Evolutionary conservation across 2,888 invertebrate genomes (phyloP).

Genomic region (Prenolepis imparis): DNA sequence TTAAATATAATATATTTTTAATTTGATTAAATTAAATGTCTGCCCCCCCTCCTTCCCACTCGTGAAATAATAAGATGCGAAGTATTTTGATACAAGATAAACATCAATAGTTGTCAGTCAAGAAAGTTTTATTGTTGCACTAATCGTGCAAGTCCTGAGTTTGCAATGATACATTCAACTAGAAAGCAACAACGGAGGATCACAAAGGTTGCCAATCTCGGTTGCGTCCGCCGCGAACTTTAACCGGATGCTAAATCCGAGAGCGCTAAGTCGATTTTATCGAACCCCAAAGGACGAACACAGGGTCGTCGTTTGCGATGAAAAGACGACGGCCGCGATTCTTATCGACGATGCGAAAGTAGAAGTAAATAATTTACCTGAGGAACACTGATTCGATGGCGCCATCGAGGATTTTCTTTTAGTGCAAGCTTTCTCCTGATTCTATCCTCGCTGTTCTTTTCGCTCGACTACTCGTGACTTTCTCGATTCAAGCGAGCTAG

Average conservation of each 20-base stretch:
- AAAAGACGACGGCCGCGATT: slow-evolving; percentile 39
- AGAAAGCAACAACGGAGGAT: slow-evolving; percentile 23
- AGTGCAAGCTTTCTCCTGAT: slow-evolving; percentile 14
- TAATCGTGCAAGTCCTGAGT: slow-evolving; percentile 13
- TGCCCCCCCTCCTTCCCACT: too few species aligned
- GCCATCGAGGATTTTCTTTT: slow-evolving; percentile 40
- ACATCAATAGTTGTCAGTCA: not conserved
- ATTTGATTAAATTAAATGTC: not conserved
- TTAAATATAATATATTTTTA: not conserved
- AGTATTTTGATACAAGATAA: not conserved
- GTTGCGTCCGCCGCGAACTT: slow-evolving; percentile 19
- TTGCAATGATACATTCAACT: not conserved
- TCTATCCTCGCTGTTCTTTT: slow-evolving; percentile 38
- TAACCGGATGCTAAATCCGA: slow-evolving; percentile 46
- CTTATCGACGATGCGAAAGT: slow-evolving; percentile 45
- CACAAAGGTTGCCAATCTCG: slow-evolving; percentile 20
- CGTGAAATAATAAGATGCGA: not conserved
- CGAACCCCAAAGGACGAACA: slow-evolving; percentile 1
- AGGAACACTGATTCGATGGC: slow-evolving; percentile 57
- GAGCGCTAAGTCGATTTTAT: slow-evolving; percentile 35
- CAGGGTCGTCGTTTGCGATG: not conserved
- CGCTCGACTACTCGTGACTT: slow-evolving; percentile 60
- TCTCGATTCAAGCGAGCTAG: slow-evolving; percentile 38
- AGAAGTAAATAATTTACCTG: slow-evolving; percentile 65
- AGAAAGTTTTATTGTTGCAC: not conserved